phyloP scores from a whole-genome alignment of 2,113 vertebrate species.

The Zosterops lateralis region DNA sequence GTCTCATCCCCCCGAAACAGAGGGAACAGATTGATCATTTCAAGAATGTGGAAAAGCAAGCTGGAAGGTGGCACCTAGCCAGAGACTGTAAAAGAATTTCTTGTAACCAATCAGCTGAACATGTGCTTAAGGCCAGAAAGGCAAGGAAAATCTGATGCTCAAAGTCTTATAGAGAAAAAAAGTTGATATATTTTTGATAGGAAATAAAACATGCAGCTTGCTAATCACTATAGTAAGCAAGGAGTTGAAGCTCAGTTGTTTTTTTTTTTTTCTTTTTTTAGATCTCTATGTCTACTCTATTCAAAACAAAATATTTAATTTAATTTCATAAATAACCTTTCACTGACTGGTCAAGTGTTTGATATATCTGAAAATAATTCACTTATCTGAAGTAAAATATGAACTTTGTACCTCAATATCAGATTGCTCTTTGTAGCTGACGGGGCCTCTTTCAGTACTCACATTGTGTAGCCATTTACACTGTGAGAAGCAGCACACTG shows the following conservation, averaged over 20 bases:
- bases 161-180: neutral
- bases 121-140: neutral
- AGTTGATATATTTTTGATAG: neutral
- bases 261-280: neutral
- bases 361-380: neutral
- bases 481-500: neutral
- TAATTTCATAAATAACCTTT: neutral
- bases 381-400: neutral
- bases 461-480: neutral
- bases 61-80: neutral
- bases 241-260: neutral
- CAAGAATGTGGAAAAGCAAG: constrained; percentile 13
- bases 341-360: neutral
- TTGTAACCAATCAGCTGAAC: neutral
- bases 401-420: neutral
- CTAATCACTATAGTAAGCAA: neutral
- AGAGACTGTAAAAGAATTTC: neutral
- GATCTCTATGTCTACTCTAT: neutral
- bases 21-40: neutral
- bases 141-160: neutral
- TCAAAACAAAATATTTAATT: neutral
- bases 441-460: neutral
- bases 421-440: neutral
- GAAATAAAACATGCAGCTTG: neutral
- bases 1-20: neutral